Evolutionary conservation across 2,888 invertebrate species (phyloP), one percentile per base, ranked within the genome.

Genomic region (Tillus elongatus): DNA sequence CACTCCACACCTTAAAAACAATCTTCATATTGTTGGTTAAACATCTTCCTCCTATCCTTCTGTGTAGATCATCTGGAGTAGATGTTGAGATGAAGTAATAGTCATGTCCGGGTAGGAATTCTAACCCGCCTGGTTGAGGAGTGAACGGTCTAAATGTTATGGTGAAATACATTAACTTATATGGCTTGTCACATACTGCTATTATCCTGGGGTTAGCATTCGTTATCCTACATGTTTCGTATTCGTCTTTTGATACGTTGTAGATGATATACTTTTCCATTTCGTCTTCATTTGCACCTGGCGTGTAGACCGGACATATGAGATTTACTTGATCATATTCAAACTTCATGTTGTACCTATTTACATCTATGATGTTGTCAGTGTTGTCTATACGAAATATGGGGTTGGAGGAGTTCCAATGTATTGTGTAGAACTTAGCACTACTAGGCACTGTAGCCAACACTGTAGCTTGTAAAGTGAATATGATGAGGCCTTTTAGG

Each of bases 311-410:
- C 34, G 92, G 92, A 72, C 92, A 93, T 63, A 92, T 89, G 64
- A 93, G 85, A 63, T 92, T 91, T 58, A 92, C 91, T 72, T 92
- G 92, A 67, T 93, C 92, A 66, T 89, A 92, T 65, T 92, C 91
- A 64, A 89, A 91, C 60, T 86, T 85, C 52, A 63, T 49, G 66
- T 92, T 92, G 51, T 89, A 88, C 69, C 88, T 85, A 71, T 92
- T 92, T 56, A 93, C 84, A 68, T 93, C 92, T 66, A 92, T 91
- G 67, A 93, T 90, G 68, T 93, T 91, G 69, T 93, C 92, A 33
- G 92, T 92, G 69, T 93, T 93, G 75, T 93, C 92, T 77, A 92
- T 92, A 69, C 92, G 82, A 72, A 93, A 93, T 39, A 66, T 66
- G 34, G 65, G 65, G 48, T 66, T 67, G 42, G 64, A 60, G 13